Percentiles rank a stretch among this genome's conserved stretches.
phyloP scores from a whole-genome alignment of 2,113 vertebrate species.

The Colistium nudipinnis region DNA sequence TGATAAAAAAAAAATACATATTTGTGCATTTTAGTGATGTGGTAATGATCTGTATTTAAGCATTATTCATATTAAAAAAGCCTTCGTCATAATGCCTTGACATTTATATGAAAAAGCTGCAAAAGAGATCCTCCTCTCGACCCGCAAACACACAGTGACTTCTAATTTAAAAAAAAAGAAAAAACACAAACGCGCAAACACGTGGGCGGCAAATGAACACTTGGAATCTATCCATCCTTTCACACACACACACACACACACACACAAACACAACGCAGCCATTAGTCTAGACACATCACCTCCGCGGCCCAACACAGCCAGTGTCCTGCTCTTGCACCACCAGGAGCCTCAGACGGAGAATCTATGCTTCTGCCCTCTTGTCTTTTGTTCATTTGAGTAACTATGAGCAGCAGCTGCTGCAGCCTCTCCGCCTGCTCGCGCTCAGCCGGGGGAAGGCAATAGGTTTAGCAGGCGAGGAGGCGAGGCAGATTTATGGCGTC shows the following conservation, averaged over 20 bases:
- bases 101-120: not conserved
- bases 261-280: constrained; percentile 15
- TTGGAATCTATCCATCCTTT: constrained; percentile 16
- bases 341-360: constrained; percentile 60
- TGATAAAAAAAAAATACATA: too few relatives aligned
- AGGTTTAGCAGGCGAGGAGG: constrained; percentile 85
- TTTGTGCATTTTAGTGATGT: too few relatives aligned
- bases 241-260: not conserved
- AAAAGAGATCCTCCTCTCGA: not conserved
- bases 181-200: not conserved
- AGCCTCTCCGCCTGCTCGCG: constrained; percentile 57
- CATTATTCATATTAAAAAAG: too few relatives aligned
- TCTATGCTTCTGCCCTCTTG: constrained; percentile 57
- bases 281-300: constrained; percentile 30
- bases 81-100: too few relatives aligned
- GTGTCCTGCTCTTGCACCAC: constrained; percentile 51
- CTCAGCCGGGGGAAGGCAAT: constrained; percentile 84
- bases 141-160: not conserved
- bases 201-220: not conserved
- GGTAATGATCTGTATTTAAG: too few relatives aligned
- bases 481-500: constrained; percentile 92
- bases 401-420: constrained; percentile 63
- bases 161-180: not conserved
- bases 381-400: constrained; percentile 68
- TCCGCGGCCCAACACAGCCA: constrained; percentile 23